phyloP scores from a whole-genome alignment of 1,140 invertebrate genomes.

The Lycorma delicatula region DNA sequence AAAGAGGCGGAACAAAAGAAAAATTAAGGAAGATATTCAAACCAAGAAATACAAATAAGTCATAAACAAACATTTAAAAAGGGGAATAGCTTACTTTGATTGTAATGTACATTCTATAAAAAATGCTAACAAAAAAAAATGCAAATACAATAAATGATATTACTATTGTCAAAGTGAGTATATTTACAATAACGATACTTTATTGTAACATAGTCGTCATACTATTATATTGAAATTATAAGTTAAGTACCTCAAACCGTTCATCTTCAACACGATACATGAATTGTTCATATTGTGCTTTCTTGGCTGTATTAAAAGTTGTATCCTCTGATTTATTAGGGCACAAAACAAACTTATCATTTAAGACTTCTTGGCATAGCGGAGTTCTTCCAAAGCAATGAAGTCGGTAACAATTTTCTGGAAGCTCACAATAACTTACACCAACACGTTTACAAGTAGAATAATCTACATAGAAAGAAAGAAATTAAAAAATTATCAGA shows the following conservation, averaged over 20 bases:
- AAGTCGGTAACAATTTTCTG: constrained; percentile 69
- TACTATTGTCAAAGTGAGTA: neutral
- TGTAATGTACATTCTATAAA: too few species aligned
- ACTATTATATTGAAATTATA: too few species aligned
- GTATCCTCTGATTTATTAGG: constrained; percentile 99
- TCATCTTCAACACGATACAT: constrained; percentile 97
- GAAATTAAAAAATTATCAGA: too few species aligned
- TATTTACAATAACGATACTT: neutral
- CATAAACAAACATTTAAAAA: too few species aligned
- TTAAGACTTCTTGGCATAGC: constrained; percentile 87
- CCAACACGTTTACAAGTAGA: constrained; percentile 88
- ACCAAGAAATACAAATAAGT: too few species aligned
- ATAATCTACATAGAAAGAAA: constrained; percentile 54
- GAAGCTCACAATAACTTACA: constrained; percentile 89
- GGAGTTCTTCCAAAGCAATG: constrained; percentile 84
- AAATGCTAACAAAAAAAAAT: too few species aligned
- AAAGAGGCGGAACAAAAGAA: too few species aligned
- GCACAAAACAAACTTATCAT: constrained; percentile 97
- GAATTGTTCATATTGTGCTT: constrained; percentile 95
- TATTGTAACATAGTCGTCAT: neutral
- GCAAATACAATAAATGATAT: too few species aligned
- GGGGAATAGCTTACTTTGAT: too few species aligned
- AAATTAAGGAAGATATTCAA: too few species aligned
- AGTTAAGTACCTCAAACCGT: constrained; percentile 59
- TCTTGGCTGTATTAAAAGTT: constrained; percentile 91